Evolutionary conservation across 1,140 invertebrate genomes (phyloP).

Genomic region (Potamilus streckersoni): DNA sequence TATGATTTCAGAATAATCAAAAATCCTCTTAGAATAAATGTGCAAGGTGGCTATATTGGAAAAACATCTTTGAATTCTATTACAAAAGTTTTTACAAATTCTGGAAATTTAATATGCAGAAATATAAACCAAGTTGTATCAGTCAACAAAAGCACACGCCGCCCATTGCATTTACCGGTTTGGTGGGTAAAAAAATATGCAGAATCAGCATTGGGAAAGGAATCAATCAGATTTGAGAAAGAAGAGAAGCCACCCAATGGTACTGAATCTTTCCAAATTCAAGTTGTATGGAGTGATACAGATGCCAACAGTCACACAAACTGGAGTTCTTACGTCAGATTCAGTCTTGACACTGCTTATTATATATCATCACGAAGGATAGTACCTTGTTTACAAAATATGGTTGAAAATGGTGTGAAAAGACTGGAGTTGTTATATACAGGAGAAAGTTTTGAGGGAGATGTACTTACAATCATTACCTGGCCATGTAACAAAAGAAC

Average conservation of each 20-base stretch:
- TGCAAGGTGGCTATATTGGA: conserved; percentile 33
- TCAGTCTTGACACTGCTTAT: conserved; percentile 27
- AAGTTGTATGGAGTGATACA: conserved; percentile 38
- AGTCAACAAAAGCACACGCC: conserved; percentile 32
- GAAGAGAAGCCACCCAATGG: conserved; percentile 22
- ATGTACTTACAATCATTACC: conserved; percentile 17
- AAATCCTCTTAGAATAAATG: conserved; percentile 18
- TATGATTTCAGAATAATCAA: conserved; percentile 23
- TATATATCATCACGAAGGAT: conserved; percentile 12
- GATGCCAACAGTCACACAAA: conserved; percentile 36
- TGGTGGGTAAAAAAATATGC: conserved; percentile 49
- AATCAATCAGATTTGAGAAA: conserved; percentile 34
- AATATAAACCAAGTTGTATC: conserved; percentile 42
- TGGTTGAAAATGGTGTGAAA: conserved; percentile 23
- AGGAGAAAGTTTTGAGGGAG: conserved; percentile 28
- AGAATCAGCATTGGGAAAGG: conserved; percentile 17
- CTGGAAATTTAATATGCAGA: conserved; percentile 17
- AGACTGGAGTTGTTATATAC: conserved; percentile 27
- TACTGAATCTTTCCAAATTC: conserved; percentile 7
- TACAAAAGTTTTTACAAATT: conserved; percentile 15
- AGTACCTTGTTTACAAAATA: conserved; percentile 25
- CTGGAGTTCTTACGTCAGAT: conserved; percentile 33
- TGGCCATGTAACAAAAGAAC: conserved; percentile 19
- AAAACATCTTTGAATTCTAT: conserved; percentile 37
- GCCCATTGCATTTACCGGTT: conserved; percentile 36